Evolutionary conservation across 2,888 invertebrate genomes (phyloP).

Genomic region (Ophion ventricosus): DNA sequence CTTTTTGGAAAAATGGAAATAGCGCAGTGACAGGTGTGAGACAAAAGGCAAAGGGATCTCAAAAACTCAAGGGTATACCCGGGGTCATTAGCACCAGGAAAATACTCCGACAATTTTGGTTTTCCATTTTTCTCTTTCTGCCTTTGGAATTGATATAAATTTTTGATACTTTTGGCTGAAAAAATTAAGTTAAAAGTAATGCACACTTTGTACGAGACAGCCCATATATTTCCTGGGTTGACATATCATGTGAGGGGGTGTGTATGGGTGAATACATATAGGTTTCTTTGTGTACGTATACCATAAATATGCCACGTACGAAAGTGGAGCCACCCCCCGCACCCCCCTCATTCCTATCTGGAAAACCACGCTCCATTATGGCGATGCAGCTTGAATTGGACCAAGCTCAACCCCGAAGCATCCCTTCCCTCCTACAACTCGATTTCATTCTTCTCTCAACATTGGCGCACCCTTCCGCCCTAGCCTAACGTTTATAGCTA

Average conservation of each 20-base stretch:
- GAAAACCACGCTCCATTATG: constrained; percentile 43
- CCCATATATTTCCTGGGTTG: constrained; percentile 18
- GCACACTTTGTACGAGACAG: background rate
- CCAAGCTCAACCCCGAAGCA: constrained; percentile 38
- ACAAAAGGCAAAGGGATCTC: no score
- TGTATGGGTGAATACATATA: background rate
- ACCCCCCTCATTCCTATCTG: constrained; percentile 32
- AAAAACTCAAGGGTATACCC: no score
- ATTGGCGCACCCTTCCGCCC: constrained; percentile 23
- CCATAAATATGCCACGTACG: background rate
- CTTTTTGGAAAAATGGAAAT: no score
- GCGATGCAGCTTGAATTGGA: constrained; percentile 59
- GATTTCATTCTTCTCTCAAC: constrained; percentile 44
- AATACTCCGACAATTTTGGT: no score
- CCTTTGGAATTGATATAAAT: no score
- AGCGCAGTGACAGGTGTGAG: no score
- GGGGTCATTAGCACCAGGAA: no score
- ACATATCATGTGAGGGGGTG: background rate
- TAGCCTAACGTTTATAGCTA: background rate
- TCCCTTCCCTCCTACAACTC: constrained; percentile 30
- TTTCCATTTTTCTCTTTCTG: background rate
- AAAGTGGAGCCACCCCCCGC: constrained; percentile 19
- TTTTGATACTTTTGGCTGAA: no score
- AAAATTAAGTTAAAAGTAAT: background rate
- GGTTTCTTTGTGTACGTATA: background rate